Percentiles rank a stretch among this genome's conserved stretches.
phyloP scores from a whole-genome alignment of 2,797 vertebrate species.

The Chaenodraco wilsoni region DNA sequence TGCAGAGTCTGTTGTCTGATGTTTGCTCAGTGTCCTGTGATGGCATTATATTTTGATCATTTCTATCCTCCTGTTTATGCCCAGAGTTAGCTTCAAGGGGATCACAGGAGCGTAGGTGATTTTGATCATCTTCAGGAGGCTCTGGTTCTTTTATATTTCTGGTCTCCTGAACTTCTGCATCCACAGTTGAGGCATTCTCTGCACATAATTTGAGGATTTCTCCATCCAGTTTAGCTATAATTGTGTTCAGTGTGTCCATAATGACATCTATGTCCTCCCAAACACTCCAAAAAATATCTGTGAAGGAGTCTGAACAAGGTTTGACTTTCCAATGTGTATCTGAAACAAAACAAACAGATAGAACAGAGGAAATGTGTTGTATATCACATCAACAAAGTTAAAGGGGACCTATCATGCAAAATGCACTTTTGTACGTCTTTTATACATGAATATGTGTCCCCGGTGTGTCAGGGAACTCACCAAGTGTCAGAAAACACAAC shows the following conservation, averaged over 20 bases:
- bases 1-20: neutral
- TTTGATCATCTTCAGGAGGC: neutral
- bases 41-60: neutral
- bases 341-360: conserved; percentile 44
- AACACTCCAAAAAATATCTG: conserved; percentile 41
- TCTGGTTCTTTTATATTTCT: neutral
- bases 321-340: conserved; percentile 18
- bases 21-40: neutral
- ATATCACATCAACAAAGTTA: neutral
- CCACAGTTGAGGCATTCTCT: conserved; percentile 3
- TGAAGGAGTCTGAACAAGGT: conserved; percentile 27
- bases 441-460: too few species aligned
- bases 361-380: neutral
- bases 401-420: too few species aligned
- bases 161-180: neutral
- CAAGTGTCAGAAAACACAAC: too few species aligned
- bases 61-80: neutral
- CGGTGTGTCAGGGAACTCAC: too few species aligned
- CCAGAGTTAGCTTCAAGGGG: neutral
- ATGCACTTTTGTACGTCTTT: too few species aligned
- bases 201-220: conserved; percentile 33
- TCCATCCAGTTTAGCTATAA: conserved; percentile 56
- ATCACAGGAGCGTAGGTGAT: neutral
- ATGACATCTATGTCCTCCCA: conserved; percentile 64
- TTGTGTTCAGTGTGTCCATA: conserved; percentile 40